These are phyloP conservation scores for Jordanella pulchra DNA, from an alignment of 2,797 vertebrate species.

Conservation along the genomic window DNA sequence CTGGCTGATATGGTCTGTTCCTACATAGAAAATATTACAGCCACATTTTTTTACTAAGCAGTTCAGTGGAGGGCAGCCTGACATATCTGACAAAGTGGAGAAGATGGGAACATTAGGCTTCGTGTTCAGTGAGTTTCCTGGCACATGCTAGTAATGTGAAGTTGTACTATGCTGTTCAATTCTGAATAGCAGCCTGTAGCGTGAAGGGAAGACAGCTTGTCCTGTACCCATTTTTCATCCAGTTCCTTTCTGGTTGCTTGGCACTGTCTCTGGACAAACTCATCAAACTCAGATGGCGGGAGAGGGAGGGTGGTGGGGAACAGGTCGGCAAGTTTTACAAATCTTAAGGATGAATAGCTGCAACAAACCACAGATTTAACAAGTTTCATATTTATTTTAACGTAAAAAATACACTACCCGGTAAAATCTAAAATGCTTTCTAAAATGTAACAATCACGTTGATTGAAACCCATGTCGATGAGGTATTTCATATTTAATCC, in stretches of 20 bases:
- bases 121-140: conserved; percentile 38
- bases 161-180: conserved; percentile 15
- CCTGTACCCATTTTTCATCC: conserved; percentile 75
- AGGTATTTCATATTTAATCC: neutral
- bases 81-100: conserved; percentile 50
- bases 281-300: conserved; percentile 79
- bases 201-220: conserved; percentile 23
- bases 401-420: neutral
- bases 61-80: conserved; percentile 31
- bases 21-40: neutral
- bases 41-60: conserved; percentile 8
- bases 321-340: conserved; percentile 83
- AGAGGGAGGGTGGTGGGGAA: conserved; percentile 78
- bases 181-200: conserved; percentile 11
- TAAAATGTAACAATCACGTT: neutral
- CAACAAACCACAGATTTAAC: conserved; percentile 5
- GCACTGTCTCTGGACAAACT: conserved; percentile 83
- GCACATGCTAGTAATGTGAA: conserved; percentile 9
- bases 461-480: neutral
- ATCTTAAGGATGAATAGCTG: conserved; percentile 86
- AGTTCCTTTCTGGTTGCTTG: conserved; percentile 77
- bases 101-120: conserved; percentile 57
- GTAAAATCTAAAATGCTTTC: neutral
- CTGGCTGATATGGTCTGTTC: neutral
- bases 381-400: neutral